phyloP scores from a whole-genome alignment of 2,113 vertebrate genomes.

The Pygoscelis antarcticus region DNA sequence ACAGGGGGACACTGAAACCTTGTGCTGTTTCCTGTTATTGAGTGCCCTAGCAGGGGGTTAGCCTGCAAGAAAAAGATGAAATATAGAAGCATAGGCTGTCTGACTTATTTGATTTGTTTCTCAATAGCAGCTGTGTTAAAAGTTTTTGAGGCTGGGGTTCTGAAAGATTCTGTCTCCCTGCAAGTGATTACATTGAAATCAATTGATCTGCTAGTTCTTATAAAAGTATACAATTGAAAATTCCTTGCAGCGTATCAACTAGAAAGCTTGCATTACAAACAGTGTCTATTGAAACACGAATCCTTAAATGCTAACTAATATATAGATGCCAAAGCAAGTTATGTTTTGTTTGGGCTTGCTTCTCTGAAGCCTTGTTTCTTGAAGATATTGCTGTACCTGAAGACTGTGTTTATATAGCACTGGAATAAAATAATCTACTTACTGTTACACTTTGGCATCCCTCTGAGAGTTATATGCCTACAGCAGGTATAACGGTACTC shows the following conservation, averaged over 20 bases:
- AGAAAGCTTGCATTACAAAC: not conserved
- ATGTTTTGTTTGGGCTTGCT: not conserved
- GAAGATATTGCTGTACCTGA: slow-evolving; percentile 6
- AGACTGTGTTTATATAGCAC: slow-evolving; percentile 23
- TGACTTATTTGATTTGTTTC: slow-evolving; percentile 70
- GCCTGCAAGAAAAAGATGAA: slow-evolving; percentile 48
- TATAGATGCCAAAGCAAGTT: not conserved
- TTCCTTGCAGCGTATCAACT: not conserved
- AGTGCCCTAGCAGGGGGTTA: slow-evolving; percentile 70
- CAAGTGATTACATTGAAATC: slow-evolving; percentile 52
- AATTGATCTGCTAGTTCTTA: slow-evolving; percentile 56
- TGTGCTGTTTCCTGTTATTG: slow-evolving; percentile 69
- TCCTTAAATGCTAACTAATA: not conserved
- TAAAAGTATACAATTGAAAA: slow-evolving; percentile 29
- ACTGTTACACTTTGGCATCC: slow-evolving; percentile 26
- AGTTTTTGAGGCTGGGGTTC: slow-evolving; percentile 50
- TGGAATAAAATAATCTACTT: slow-evolving; percentile 20
- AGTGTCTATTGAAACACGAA: slow-evolving; percentile 19
- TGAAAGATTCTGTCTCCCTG: slow-evolving; percentile 43
- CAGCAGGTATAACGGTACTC: not conserved
- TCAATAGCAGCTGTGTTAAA: slow-evolving; percentile 71
- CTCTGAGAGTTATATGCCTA: slow-evolving; percentile 4
- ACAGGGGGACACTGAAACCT: slow-evolving; percentile 62
- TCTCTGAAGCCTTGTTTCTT: slow-evolving; percentile 13
- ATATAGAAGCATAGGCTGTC: slow-evolving; percentile 35